Evolutionary conservation across 2,113 vertebrate species (phyloP).

Genomic region (Sander vitreus): DNA sequence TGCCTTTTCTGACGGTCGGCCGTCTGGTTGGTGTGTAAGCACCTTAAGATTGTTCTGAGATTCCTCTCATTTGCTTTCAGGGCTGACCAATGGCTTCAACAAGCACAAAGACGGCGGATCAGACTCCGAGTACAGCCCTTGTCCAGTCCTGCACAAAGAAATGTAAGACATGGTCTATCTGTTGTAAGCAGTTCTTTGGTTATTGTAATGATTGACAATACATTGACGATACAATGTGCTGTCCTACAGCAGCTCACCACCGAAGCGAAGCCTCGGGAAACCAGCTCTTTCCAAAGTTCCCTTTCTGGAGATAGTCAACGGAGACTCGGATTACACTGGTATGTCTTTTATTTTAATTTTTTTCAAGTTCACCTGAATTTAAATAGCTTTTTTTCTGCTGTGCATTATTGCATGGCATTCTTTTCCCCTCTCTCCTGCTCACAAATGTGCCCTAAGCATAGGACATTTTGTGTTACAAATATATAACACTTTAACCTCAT

Average conservation of each 20-base stretch:
- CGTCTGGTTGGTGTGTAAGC: too few species aligned
- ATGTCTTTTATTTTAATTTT: slow-evolving; percentile 38
- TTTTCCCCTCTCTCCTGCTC: background rate
- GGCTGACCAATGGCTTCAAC: slow-evolving; percentile 91
- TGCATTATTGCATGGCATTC: background rate
- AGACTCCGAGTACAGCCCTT: slow-evolving; percentile 88
- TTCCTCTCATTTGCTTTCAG: slow-evolving; percentile 77
- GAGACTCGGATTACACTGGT: slow-evolving; percentile 89
- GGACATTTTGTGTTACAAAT: background rate
- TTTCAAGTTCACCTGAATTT: background rate
- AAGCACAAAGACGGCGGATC: slow-evolving; percentile 87
- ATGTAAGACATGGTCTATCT: slow-evolving; percentile 80
- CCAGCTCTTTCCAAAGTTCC: slow-evolving; percentile 94
- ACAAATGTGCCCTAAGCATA: background rate
- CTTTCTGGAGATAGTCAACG: slow-evolving; percentile 91
- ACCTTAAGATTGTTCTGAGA: background rate
- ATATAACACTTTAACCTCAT: background rate
- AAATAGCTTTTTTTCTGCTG: background rate
- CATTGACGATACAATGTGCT: background rate
- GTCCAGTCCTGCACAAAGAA: slow-evolving; percentile 86
- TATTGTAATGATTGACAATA: background rate
- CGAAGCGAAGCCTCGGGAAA: slow-evolving; percentile 94
- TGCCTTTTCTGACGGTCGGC: too few species aligned
- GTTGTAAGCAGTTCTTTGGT: background rate
- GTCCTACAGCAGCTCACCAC: slow-evolving; percentile 85